Percentiles rank a stretch among this genome's conserved stretches.
Conservation (phyloP, 2,888 invertebrate species). For the Eudemis profundana region DNA sequence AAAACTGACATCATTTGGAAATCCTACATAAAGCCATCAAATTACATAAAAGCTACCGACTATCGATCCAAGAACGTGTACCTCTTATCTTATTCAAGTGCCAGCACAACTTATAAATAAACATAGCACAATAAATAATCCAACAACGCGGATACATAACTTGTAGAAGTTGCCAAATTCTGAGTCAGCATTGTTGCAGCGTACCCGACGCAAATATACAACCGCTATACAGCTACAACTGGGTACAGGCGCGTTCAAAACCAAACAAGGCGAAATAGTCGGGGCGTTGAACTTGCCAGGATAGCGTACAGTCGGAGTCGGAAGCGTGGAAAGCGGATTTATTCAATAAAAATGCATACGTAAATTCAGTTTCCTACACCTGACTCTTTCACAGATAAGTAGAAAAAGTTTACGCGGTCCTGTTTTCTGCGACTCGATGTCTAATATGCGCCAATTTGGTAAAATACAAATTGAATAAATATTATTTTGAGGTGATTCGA, state of each 20-base stretch:
- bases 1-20: no score
- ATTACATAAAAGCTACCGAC: background rate
- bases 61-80: background rate
- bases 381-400: no score
- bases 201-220: constrained; percentile 11
- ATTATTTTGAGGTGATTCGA: no score
- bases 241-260: constrained; percentile 30
- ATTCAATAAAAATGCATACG: background rate
- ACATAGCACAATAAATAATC: constrained; percentile 27
- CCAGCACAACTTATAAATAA: constrained; percentile 29
- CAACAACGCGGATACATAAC: constrained; percentile 20
- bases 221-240: background rate
- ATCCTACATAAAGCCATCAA: no score
- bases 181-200: constrained; percentile 33
- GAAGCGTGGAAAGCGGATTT: constrained; percentile 1
- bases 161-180: constrained; percentile 36
- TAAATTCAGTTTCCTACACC: no score
- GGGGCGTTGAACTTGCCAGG: constrained; percentile 42
- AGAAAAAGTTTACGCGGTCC: no score
- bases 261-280: constrained; percentile 40
- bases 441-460: no score
- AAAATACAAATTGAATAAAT: no score
- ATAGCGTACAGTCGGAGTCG: constrained; percentile 52
- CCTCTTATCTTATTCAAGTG: constrained; percentile 23
- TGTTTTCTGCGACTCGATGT: no score